Base-by-base conservation (phyloP, 2,888 invertebrate species). In the Noctua pronuba region DNA sequence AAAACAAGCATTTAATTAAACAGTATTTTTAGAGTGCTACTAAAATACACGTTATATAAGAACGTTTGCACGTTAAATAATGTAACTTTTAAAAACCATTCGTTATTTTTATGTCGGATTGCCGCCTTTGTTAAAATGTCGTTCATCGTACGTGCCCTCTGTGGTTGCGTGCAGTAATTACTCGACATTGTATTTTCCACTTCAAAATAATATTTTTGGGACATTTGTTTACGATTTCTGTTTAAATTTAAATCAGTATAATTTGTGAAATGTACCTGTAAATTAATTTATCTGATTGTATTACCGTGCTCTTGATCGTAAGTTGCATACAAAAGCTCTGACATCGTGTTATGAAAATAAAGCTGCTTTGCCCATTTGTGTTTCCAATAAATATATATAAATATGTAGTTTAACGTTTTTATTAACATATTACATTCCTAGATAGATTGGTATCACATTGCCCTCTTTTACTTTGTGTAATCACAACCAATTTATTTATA, bases 101-200 rank as follows among this genome's bases (percentile, higher is more conserved):
- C 49, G 52, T 84, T 65, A 64, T 72, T 35, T 55, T 55, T 41
- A 60, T 35, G 24, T 60, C 69, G 31, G 31, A 44, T 46, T 66
- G 28, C n/a, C 35, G 1, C 66, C 58, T 64, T 66, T 75, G 58
- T 78, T 75, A 64, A 75, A 75, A 70, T 69, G n/a, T 64, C 72
- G 35, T 77, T 64, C 16, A 55, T 66, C 35, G 78, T 62, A 68
- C 65, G 65, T 73, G 60, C 18, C n/a, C 60, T 38, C 28, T 64
- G 73, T 41, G 82, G 82, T 64, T 64, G 35, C 66, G 66, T 66
- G 62, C 28, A 31, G 21, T 71, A 74, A 81, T 84, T 75, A 73
- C 68, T 52, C 49, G 66, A 77, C 65, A 52, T 60, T 52, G 49
- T 66, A 77, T 84, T 73, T 72, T 68, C 55, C 73, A 68, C 41